Evolutionary conservation across 2,888 invertebrate genomes (phyloP).

Genomic region (Lordiphosa fenestrarum): DNA sequence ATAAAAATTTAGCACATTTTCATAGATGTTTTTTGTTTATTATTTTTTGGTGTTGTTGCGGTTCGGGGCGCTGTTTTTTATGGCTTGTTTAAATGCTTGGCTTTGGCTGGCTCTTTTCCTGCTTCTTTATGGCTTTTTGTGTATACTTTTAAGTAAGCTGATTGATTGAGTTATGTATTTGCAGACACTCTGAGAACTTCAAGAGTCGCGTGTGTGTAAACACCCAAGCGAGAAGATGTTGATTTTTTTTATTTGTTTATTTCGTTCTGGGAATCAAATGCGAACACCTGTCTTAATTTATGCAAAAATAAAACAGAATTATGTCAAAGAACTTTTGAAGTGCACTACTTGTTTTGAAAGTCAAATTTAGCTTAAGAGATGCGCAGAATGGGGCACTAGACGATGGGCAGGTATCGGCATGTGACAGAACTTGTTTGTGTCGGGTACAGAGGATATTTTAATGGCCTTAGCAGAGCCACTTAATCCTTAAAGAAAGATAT

Average conservation of each 20-base stretch:
- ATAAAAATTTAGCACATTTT: constrained; percentile 56
- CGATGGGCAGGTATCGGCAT: no score
- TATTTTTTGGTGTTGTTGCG: constrained; percentile 44
- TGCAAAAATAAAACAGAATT: not conserved
- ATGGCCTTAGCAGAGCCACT: no score
- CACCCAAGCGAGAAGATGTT: constrained; percentile 5
- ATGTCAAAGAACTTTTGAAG: not conserved
- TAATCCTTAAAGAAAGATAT: no score
- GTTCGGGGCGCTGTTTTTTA: constrained; percentile 47
- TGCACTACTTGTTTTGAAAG: no score
- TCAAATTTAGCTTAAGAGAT: no score
- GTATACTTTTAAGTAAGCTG: constrained; percentile 34
- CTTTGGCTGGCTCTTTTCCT: constrained; percentile 6
- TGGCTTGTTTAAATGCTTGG: constrained; percentile 52
- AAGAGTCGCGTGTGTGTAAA: constrained; percentile 13
- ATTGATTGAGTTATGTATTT: constrained; percentile 64
- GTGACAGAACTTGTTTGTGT: no score
- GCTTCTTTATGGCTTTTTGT: constrained; percentile 10
- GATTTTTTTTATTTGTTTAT: constrained; percentile 1
- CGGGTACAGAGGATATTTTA: no score
- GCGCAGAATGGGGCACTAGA: no score
- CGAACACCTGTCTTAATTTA: constrained; percentile 21
- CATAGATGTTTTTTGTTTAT: constrained; percentile 40
- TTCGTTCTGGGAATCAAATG: constrained; percentile 9
- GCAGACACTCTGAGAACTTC: constrained; percentile 15